Percentiles rank a stretch among this genome's conserved stretches.
These are phyloP conservation scores for Alligator mississippiensis DNA, from an alignment of 2,113 vertebrate genomes.

Conservation along the genomic window DNA sequence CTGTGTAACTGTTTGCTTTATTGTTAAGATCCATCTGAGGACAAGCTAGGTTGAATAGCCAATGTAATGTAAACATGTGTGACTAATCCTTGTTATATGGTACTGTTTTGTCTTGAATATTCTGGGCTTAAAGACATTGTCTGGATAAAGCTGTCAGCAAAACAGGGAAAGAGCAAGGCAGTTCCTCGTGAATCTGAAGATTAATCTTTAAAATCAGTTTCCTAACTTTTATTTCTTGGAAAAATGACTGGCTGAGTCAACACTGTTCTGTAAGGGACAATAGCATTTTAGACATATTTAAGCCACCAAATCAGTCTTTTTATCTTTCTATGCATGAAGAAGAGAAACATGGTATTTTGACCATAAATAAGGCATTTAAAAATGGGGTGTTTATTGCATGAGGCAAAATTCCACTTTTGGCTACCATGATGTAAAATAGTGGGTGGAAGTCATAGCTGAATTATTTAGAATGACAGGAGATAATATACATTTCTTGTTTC, in stretches of 20 bases:
- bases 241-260: not conserved
- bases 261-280: not conserved
- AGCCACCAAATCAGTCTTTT: not conserved
- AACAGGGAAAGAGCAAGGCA: not conserved
- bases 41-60: constrained; percentile 45
- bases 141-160: not conserved
- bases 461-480: not conserved
- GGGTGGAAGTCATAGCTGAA: not conserved
- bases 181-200: not conserved
- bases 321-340: not conserved
- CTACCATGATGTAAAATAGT: not conserved
- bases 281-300: not conserved
- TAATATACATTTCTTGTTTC: not conserved
- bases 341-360: not conserved
- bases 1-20: constrained; percentile 42
- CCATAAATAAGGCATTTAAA: not conserved
- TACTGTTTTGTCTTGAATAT: constrained; percentile 37
- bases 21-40: constrained; percentile 52
- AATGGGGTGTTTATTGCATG: not conserved
- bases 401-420: not conserved
- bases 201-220: not conserved
- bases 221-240: not conserved
- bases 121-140: not conserved
- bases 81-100: constrained; percentile 44
- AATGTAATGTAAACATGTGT: constrained; percentile 40